Evolutionary conservation across 2,797 vertebrate genomes (phyloP), one percentile per base, ranked within the genome.

Genomic region (Australoheros facetus): DNA sequence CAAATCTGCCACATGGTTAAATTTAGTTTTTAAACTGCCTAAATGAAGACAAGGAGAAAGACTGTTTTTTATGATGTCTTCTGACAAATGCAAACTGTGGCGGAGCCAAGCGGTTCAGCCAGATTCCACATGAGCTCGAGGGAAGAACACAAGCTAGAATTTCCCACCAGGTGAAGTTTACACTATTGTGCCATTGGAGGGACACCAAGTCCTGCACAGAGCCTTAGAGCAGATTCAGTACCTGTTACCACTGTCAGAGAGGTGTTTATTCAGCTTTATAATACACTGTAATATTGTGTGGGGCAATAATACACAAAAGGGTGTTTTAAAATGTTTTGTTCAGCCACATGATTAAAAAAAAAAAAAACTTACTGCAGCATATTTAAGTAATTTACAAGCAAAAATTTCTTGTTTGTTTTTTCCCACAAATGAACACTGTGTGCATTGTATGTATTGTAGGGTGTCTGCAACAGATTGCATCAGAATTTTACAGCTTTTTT

Each of bases 61-160:
- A 37, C 0, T 6, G 17, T 34, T 51, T 71, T 0, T 3, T 34
- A 32, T 71, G 56, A 60, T n/a, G 11, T 77, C 23, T 28, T 59
- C 56, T 70, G 42, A 7, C 48, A 37, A 55, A 37, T 11, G 21
- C 17, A 37, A 75, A 10, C 66, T 0, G 17, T 30, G 53, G 39
- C 30, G 51, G 58, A 9, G 1, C n/a, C 23, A 6, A 83, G 80
- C 7, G 1, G 72, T 69, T 54, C 14, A 1, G 55, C 39, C 71
- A 76, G 76, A 87, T 89, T 87, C 81, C 85, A 64, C 79, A 73
- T n/a, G 16, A 78, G 21, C 56, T 30, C 2, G 1, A 13, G 45
- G 39, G 9, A 54, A 39, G 5, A 62, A 16, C 1, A 4, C 11
- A 37, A 69, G 32, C 17, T 69, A 58, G 77, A 21, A 3, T 53